Evolutionary conservation across 1,140 invertebrate genomes (phyloP).

Genomic region (Pectinophora gossypiella): DNA sequence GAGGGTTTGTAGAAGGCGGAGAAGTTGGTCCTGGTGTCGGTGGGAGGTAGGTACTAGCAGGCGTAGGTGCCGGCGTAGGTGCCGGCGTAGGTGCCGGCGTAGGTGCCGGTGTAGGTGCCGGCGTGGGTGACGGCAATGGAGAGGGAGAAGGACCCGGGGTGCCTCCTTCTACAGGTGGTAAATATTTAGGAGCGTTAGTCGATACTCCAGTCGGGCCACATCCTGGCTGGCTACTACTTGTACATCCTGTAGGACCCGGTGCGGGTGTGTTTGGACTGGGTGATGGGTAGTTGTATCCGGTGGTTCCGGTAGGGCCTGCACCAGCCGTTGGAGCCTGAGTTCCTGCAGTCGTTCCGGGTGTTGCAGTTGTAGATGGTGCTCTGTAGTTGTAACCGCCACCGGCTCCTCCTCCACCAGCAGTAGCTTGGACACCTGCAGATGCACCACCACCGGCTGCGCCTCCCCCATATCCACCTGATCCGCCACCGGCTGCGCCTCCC

Average conservation of each 20-base stretch:
- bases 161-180: constrained; percentile 12
- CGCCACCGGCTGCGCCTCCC: constrained; percentile 1
- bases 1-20: neutral
- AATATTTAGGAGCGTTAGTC: constrained; percentile 38
- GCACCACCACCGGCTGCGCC: neutral
- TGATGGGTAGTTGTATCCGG: constrained; percentile 2
- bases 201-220: constrained; percentile 20
- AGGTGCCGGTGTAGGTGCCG: neutral
- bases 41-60: too few species aligned
- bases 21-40: neutral
- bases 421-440: neutral
- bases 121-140: neutral
- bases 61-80: neutral
- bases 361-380: neutral
- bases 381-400: neutral
- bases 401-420: neutral
- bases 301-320: neutral
- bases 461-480: neutral
- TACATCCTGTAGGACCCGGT: constrained; percentile 7
- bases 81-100: neutral
- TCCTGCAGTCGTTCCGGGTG: neutral
- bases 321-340: neutral
- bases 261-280: constrained; percentile 5
- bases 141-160: neutral
- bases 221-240: neutral